Conservation (phyloP, 2,797 vertebrate genomes). For the Sus cebifrons region DNA sequence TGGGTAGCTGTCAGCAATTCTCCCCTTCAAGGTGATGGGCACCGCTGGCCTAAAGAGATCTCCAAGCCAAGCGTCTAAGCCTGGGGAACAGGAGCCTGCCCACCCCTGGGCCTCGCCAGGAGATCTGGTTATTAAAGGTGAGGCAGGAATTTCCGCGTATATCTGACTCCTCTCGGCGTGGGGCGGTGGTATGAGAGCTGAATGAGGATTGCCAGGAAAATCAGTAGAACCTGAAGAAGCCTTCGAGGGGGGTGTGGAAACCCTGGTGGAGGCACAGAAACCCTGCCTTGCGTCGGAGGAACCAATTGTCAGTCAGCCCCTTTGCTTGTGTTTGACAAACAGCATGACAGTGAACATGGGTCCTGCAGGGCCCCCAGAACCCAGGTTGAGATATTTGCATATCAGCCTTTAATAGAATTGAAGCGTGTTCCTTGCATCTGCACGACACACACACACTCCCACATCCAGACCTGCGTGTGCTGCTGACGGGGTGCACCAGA, state of each 20-base stretch:
- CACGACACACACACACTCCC: background rate
- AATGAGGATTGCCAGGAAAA: constrained; percentile 52
- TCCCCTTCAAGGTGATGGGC: background rate
- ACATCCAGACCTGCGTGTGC: background rate
- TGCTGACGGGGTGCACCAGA: background rate
- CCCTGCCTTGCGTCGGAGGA: background rate
- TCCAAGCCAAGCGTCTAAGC: background rate
- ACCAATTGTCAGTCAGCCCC: constrained; percentile 18
- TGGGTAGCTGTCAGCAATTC: background rate
- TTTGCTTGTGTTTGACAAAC: constrained; percentile 43
- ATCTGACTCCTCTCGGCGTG: background rate
- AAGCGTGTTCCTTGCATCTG: background rate
- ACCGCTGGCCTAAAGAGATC: background rate
- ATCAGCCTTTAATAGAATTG: constrained; percentile 50
- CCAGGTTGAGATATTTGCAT: background rate
- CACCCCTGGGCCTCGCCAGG: background rate
- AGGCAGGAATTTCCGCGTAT: constrained; percentile 42
- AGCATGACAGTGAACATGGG: background rate
- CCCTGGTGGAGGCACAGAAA: constrained; percentile 24
- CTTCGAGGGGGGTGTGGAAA: constrained; percentile 48
- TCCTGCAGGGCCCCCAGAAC: background rate
- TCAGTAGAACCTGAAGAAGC: constrained; percentile 66
- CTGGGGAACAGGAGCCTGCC: background rate
- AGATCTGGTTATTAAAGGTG: constrained; percentile 35
- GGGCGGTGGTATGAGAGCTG: background rate